Percentiles rank a stretch among this genome's conserved stretches.
These are phyloP conservation scores for Nylanderia fulva DNA, from an alignment of 1,140 invertebrate genomes.

Conservation along the genomic window DNA sequence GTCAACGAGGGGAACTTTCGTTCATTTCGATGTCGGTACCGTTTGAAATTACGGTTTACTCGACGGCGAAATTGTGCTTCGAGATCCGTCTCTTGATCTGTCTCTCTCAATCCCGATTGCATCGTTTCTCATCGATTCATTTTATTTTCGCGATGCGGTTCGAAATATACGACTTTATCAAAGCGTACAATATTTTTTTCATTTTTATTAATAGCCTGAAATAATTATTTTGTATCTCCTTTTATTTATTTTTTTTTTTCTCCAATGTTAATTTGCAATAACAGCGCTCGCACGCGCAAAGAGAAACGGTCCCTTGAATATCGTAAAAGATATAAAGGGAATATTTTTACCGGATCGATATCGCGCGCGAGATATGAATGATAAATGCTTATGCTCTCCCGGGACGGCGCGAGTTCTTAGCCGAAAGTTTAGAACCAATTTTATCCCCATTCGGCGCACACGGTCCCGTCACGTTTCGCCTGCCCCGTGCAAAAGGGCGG, in stretches of 20 bases:
- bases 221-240: no score
- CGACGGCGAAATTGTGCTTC: constrained; percentile 1
- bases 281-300: neutral
- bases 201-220: neutral
- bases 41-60: constrained; percentile 25
- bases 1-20: constrained; percentile 26
- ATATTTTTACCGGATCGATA: constrained; percentile 47
- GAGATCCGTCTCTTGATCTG: neutral
- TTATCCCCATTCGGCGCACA: constrained; percentile 55
- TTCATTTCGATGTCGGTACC: constrained; percentile 4
- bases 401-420: neutral
- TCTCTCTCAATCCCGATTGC: no score
- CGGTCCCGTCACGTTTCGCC: constrained; percentile 48
- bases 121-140: neutral
- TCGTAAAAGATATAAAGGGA: constrained; percentile 16
- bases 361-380: constrained; percentile 43
- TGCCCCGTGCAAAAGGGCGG: constrained; percentile 36
- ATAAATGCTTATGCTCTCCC: constrained; percentile 41
- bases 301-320: neutral
- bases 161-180: neutral
- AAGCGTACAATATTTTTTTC: no score
- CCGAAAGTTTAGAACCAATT: constrained; percentile 57
- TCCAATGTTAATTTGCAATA: constrained; percentile 5
- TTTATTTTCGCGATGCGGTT: neutral
- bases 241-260: neutral